phyloP scores from a whole-genome alignment of 1,140 invertebrate genomes.

The Heliothis virescens region DNA sequence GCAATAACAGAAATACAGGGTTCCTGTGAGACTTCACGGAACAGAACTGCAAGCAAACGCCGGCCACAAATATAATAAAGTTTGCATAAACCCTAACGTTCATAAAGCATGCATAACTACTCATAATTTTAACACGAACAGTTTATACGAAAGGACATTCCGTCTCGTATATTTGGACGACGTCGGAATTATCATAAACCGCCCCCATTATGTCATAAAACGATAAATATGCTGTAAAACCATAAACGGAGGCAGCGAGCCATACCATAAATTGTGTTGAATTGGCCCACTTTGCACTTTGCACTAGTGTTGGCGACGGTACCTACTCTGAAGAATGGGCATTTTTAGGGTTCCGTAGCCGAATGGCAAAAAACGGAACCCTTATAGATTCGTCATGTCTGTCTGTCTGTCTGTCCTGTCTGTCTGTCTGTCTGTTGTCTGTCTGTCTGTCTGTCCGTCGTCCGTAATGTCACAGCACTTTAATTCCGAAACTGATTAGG shows the following conservation, averaged over 20 bases:
- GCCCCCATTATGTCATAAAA: conserved; percentile 76
- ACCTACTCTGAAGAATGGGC: conserved; percentile 14
- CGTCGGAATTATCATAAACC: conserved; percentile 74
- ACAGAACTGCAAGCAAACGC: too few species aligned
- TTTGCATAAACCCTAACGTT: background rate
- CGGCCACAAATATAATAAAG: background rate
- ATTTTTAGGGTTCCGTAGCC: too few species aligned
- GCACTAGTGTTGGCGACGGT: conserved; percentile 36
- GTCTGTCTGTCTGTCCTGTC: too few species aligned
- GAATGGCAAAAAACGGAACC: too few species aligned
- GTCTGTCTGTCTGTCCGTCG: too few species aligned
- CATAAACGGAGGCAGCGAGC: conserved; percentile 78
- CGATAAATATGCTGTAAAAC: conserved; percentile 84
- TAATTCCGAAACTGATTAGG: too few species aligned
- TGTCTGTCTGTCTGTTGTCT: too few species aligned
- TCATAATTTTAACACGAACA: conserved; percentile 2
- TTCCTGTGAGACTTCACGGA: too few species aligned
- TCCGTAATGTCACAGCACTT: too few species aligned
- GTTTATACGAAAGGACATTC: conserved; percentile 10
- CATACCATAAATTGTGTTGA: conserved; percentile 76
- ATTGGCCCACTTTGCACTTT: conserved; percentile 76
- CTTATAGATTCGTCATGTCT: too few species aligned
- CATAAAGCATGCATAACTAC: background rate
- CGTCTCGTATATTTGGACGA: conserved; percentile 19
- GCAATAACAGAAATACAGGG: too few species aligned